phyloP scores from a whole-genome alignment of 2,113 vertebrate genomes.

The Setophaga coronata region DNA sequence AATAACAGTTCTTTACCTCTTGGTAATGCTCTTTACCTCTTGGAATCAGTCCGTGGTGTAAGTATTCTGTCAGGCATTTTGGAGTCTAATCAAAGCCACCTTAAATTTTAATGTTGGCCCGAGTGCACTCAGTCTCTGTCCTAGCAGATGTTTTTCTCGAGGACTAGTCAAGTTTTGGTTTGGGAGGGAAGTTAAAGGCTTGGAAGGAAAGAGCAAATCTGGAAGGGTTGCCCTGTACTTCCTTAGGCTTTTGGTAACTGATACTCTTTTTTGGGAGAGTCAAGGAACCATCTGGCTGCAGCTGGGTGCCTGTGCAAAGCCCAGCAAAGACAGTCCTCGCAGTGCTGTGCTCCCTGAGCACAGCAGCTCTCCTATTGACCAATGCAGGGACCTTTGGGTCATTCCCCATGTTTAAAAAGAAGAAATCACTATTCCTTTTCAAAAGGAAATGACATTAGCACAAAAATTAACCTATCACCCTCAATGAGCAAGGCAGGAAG shows the following conservation, averaged over 20 bases:
- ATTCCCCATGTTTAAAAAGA: background rate
- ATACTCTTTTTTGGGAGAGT: background rate
- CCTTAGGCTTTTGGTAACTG: background rate
- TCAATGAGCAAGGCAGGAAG: background rate
- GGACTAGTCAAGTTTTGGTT: background rate
- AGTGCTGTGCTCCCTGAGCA: fast-evolving
- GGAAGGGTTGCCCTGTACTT: background rate
- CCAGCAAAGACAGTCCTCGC: background rate
- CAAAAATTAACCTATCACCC: background rate
- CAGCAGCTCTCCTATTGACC: background rate
- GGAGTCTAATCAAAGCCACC: background rate
- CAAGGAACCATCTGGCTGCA: background rate
- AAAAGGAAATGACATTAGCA: background rate
- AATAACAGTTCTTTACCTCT: background rate
- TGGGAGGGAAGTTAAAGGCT: background rate
- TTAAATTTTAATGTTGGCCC: background rate
- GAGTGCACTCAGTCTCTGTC: background rate
- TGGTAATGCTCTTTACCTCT: background rate
- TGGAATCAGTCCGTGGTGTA: background rate
- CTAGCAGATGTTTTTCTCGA: background rate
- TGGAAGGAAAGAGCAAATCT: background rate
- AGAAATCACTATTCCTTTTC: background rate
- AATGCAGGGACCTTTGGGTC: fast-evolving
- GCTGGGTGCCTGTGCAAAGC: background rate
- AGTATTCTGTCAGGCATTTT: background rate